Base-by-base conservation (phyloP, 2,113 vertebrate genomes). In the Tupaia tana region DNA sequence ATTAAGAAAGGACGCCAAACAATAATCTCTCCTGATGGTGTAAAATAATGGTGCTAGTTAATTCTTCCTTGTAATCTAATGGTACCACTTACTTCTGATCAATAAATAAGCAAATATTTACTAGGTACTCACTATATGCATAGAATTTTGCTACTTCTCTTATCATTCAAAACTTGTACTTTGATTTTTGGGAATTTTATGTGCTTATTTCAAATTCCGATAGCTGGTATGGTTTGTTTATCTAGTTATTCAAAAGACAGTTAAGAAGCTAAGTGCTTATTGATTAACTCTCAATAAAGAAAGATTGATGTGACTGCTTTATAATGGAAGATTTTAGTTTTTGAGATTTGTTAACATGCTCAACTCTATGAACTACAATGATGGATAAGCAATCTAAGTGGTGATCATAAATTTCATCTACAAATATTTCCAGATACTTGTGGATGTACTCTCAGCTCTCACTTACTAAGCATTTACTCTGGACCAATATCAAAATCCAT, bases 41-140 rank as follows among this genome's bases (percentile, higher is more conserved):
- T 70, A 83, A 93, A 92, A 82, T 75, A 95, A 89, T 71, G 25
- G 15, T 13, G 56, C 34, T 86, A 89, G 71, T 86, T 88, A 79
- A 89, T 90, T 92, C 83, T 61, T 93, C 80, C 29, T 77, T 91
- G 6, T 84, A 94, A 89, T 86, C 86, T 94, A 96, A 94, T 80
- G 29, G 29, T 85, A 14, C 24, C 34, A 81, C 4, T 96, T 95
- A 95, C 71, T 95, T 96, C 90, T 75, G 56, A 85, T 77, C 80
- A 84, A 87, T 85, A 93, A 83, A 29, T 61, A 90, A 93, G 64
- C 19, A 93, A 63, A 78, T 89, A 66, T 80, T 94, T 87, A 85
- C 56, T 12, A 79, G 85, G 2, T 7, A 81, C 9, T 56, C 58
- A n/a, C 13, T 63, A 20, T 24, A 25, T 29, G 14, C 43, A 80